These are phyloP conservation scores for Myoxocephalus aenaeus DNA, from an alignment of 2,797 vertebrate genomes.

Conservation along the genomic window DNA sequence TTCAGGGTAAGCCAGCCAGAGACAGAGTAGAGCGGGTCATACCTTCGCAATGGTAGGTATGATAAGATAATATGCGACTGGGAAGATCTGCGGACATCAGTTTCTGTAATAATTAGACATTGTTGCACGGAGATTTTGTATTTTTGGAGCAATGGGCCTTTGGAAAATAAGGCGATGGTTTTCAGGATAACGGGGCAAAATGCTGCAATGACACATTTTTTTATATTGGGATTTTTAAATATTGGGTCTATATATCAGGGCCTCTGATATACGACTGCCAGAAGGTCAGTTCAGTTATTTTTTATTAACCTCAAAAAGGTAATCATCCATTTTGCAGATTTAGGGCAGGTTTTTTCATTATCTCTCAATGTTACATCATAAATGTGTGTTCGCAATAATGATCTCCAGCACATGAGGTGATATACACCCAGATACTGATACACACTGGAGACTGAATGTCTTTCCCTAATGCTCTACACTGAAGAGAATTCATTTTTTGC, in stretches of 20 bases:
- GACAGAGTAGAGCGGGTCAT: background rate
- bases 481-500: constrained; percentile 26
- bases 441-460: background rate
- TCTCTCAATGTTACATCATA: background rate
- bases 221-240: background rate
- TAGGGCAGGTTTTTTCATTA: constrained; percentile 22
- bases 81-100: background rate
- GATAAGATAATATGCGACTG: background rate
- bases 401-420: constrained; percentile 9
- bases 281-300: background rate
- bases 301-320: background rate
- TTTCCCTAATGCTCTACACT: constrained; percentile 7
- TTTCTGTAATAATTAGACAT: background rate
- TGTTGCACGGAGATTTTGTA: background rate
- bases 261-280: background rate
- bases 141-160: background rate
- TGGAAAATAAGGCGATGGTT: background rate
- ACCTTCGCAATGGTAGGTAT: background rate
- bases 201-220: background rate
- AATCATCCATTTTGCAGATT: background rate
- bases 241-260: background rate
- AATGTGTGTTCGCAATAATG: constrained; percentile 5
- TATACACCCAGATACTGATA: constrained; percentile 13
- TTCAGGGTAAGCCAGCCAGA: background rate
- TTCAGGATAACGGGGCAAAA: background rate